phyloP scores from a whole-genome alignment of 2,113 vertebrate species.

The Ailuropoda melanoleuca region DNA sequence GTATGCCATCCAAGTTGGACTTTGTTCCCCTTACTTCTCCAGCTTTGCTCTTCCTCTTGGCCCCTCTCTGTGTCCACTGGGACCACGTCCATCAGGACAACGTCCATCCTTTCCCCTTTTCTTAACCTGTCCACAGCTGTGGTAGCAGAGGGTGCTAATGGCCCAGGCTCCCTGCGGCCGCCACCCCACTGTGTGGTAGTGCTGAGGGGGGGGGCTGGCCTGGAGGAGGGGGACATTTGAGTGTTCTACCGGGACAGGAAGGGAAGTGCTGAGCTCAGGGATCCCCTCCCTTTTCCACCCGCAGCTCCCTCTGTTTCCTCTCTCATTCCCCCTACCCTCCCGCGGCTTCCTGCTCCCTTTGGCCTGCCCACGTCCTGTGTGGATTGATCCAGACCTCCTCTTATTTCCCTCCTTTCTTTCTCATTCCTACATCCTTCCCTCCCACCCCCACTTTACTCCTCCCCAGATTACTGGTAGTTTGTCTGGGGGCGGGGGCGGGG shows the following conservation, averaged over 20 bases:
- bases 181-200: neutral
- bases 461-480: slow-evolving; percentile 26
- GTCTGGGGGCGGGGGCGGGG: neutral
- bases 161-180: slow-evolving; percentile 32
- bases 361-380: slow-evolving; percentile 19
- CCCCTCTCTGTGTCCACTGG: neutral
- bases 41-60: neutral
- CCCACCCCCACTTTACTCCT: neutral
- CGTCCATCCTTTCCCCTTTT: neutral
- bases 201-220: neutral
- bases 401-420: slow-evolving; percentile 31
- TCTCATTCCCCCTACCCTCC: neutral
- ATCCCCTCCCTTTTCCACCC: slow-evolving; percentile 34
- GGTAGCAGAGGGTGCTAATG: slow-evolving; percentile 51
- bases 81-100: neutral
- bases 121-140: slow-evolving; percentile 44
- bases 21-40: neutral
- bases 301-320: slow-evolving; percentile 66
- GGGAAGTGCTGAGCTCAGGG: slow-evolving; percentile 57
- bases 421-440: neutral
- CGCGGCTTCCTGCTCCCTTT: slow-evolving; percentile 52
- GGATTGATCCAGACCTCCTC: slow-evolving; percentile 35
- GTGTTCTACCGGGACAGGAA: slow-evolving; percentile 47
- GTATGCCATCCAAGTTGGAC: neutral
- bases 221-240: neutral